A percentile compares a stretch with the other conserved stretches of the same genome.
These are phyloP conservation scores for Ceratina australensis DNA, from an alignment of 1,140 invertebrate species.

Conservation along the genomic window DNA sequence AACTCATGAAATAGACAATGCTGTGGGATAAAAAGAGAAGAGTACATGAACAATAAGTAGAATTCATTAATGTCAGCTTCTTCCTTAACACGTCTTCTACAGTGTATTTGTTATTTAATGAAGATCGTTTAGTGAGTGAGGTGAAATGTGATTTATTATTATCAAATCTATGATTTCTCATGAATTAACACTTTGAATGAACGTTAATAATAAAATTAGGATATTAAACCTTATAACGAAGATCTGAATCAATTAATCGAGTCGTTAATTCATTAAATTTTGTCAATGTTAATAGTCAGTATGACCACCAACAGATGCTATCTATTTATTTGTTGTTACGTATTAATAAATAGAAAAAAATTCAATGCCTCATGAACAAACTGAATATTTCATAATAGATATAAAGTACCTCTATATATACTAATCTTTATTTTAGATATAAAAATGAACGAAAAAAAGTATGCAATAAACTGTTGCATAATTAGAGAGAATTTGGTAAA, in stretches of 20 bases:
- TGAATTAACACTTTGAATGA: slow-evolving; percentile 57
- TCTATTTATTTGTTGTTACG: slow-evolving; percentile 78
- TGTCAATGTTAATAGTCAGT: slow-evolving; percentile 76
- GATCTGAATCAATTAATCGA: slow-evolving; percentile 54
- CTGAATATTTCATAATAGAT: slow-evolving; percentile 75
- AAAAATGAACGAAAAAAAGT: slow-evolving; percentile 65
- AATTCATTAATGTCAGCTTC: slow-evolving; percentile 68
- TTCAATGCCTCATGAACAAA: slow-evolving; percentile 70
- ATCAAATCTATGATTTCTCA: slow-evolving; percentile 59
- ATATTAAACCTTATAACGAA: slow-evolving; percentile 45
- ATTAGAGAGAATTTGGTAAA: slow-evolving; percentile 58
- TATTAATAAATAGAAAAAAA: slow-evolving; percentile 69
- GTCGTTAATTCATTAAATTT: slow-evolving; percentile 67
- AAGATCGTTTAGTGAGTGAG: slow-evolving; percentile 71
- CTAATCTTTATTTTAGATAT: slow-evolving; percentile 72
- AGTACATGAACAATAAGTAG: slow-evolving; percentile 51
- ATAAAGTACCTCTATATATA: slow-evolving; percentile 71
- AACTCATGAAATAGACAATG: slow-evolving; percentile 52
- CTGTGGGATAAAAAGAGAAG: slow-evolving; percentile 43
- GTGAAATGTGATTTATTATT: slow-evolving; percentile 70
- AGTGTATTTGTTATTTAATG: slow-evolving; percentile 72
- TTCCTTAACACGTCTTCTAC: slow-evolving; percentile 75
- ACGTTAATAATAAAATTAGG: slow-evolving; percentile 49
- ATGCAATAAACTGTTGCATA: slow-evolving; percentile 69
- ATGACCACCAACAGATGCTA: slow-evolving; percentile 76